A percentile compares a stretch with the other conserved stretches of the same genome.
Evolutionary conservation across 2,888 invertebrate genomes (phyloP).

Genomic region (Hypomecis atomaria): DNA sequence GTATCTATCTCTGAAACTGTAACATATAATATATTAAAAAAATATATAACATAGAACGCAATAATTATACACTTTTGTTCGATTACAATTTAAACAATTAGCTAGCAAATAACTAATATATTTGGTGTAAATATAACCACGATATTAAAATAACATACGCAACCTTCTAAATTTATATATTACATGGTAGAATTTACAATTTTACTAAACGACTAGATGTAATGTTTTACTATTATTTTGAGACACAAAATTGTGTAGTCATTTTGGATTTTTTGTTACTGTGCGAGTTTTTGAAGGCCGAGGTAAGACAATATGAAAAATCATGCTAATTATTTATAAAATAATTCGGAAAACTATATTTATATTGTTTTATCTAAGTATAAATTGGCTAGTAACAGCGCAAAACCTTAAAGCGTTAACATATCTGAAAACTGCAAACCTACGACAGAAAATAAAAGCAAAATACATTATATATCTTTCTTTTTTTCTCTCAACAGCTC

Average conservation of each 20-base stretch:
- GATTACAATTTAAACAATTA: slow-evolving; percentile 41
- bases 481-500: no score
- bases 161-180: neutral
- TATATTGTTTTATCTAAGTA: no score
- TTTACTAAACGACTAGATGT: slow-evolving; percentile 8
- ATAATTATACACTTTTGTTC: slow-evolving; percentile 32
- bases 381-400: no score
- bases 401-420: no score
- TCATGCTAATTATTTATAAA: slow-evolving; percentile 5
- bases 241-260: neutral
- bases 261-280: neutral
- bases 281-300: neutral
- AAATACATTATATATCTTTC: no score
- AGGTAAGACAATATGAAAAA: neutral
- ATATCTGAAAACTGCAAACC: no score
- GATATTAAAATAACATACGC: slow-evolving; percentile 2
- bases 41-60: slow-evolving; percentile 43
- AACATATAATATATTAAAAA: slow-evolving; percentile 18
- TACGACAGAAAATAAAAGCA: no score
- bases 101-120: slow-evolving; percentile 42
- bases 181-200: neutral
- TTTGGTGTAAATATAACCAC: slow-evolving; percentile 23
- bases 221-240: neutral
- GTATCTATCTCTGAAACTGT: neutral
- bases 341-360: neutral